Evolutionary conservation across 2,888 invertebrate species (phyloP), one percentile per base, ranked within the genome.

Genomic region (Caenorhabditis parvicauda): DNA sequence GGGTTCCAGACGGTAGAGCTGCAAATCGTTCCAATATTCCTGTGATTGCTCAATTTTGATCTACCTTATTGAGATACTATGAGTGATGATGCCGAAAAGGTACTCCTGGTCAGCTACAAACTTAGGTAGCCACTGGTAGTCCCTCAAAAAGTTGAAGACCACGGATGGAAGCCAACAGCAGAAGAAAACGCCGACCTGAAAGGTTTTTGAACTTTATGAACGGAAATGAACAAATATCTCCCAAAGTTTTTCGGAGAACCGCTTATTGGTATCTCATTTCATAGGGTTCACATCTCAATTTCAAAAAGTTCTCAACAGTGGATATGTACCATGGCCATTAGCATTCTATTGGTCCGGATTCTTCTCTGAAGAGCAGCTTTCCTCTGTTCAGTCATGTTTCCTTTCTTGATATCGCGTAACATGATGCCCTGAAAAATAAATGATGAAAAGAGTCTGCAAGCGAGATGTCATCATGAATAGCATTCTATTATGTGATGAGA

Each of bases 261-360:
- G 5, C 9, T 38, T 38, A 19, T n/a, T n/a, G n/a, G n/a, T n/a
- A n/a, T n/a, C n/a, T n/a, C n/a, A n/a, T n/a, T n/a, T n/a, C n/a
- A n/a, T n/a, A n/a, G n/a, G n/a, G n/a, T n/a, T n/a, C n/a, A n/a
- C n/a, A n/a, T n/a, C n/a, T n/a, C n/a, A n/a, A n/a, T n/a, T n/a
- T n/a, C n/a, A n/a, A n/a, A n/a, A n/a, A n/a, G n/a, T n/a, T n/a
- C n/a, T n/a, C n/a, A n/a, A n/a, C n/a, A n/a, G n/a, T n/a, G n/a
- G n/a, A n/a, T n/a, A n/a, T n/a, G n/a, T n/a, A 70, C 95, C 95
- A 96, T 96, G 1, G 92, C 90, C 59, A 98, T 93, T 57, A 98
- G 84, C 96, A 98, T 98, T 67, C 92, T 87, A 83, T 96, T 96
- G 6, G 95, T 96, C 43, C 92, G 86, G 52, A 89, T 87, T 80